Evolutionary conservation across 2,888 invertebrate genomes (phyloP), one percentile per base, ranked within the genome.

Genomic region (Tetragonula carbonaria): DNA sequence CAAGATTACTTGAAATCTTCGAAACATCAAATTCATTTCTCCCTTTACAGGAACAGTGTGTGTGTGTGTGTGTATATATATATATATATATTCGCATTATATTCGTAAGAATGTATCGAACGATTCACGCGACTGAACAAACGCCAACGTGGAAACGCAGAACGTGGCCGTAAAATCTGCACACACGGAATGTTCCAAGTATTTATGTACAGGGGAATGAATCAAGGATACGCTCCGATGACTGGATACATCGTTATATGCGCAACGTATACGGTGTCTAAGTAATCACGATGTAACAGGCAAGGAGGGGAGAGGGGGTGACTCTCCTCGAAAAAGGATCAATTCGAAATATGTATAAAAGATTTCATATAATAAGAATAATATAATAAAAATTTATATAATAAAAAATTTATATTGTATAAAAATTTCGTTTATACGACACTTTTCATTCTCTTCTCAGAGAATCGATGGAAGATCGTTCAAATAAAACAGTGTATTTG

Each of bases 161-260:
- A 4, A 23, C n/a, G 6, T 38, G n/a, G 18, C 1, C 13, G 16
- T 65, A 28, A 53, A 55, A 6, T 55, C 4, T 21, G 51, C 33
- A 5, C 63, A 67, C 45, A 68, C 23, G 67, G 73, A 80, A 82
- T 80, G n/a, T 75, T 76, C 51, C 50, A 74, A 70, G 78, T 74
- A 65, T 70, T 66, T 63, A 66, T 65, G 74, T 86, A 77, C 65
- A 77, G 71, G 71, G 71, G 65, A 84, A 72, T 78, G 81, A 86
- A 86, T 87, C 84, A 84, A 79, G 84, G 87, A 86, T 80, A 86
- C 87, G 87, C 79, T 80, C 68, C 72, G 87, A 75, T 75, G 70
- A 82, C 23, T 78, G 84, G 67, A 78, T 51, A 74, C 74, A 70
- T 86, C 65, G 73, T 67, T 74, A 74, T 59, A 57, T 53, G 53